Evolutionary conservation across 1,140 invertebrate genomes (phyloP).

Genomic region (Homarus americanus): DNA sequence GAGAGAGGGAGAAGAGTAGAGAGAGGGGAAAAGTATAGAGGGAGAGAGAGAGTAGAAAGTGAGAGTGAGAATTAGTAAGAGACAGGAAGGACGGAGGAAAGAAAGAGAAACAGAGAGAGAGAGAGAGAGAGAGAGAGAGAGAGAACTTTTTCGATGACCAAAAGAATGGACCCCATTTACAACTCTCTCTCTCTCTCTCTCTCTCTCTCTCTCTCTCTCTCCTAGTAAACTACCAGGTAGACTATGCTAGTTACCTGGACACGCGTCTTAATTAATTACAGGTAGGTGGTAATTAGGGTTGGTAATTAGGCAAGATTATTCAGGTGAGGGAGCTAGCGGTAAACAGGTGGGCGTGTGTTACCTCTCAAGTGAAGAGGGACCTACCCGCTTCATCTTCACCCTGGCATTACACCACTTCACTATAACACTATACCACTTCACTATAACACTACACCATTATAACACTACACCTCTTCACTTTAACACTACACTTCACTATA

Average conservation of each 20-base stretch:
- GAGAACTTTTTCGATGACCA: too few species aligned
- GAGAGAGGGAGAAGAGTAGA: conserved; percentile 28
- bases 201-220: neutral
- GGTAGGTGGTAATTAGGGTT: neutral
- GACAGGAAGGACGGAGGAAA: neutral
- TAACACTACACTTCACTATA: too few species aligned
- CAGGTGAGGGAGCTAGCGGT: neutral
- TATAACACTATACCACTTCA: too few species aligned
- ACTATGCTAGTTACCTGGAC: too few species aligned
- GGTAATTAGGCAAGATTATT: neutral
- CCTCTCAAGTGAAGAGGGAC: too few species aligned
- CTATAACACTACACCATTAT: too few species aligned
- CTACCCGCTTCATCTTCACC: too few species aligned
- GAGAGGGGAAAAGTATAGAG: neutral
- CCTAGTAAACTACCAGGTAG: neutral
- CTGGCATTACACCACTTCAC: too few species aligned
- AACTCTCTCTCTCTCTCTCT: neutral
- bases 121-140: neutral
- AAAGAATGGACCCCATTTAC: neutral
- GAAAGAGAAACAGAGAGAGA: neutral
- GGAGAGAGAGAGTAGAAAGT: neutral
- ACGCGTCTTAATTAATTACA: too few species aligned
- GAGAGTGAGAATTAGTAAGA: neutral
- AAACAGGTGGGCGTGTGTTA: neutral
- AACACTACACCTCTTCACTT: too few species aligned